Base-by-base conservation (phyloP, 2,888 invertebrate species). In the Pycnomerus fuliginosus region DNA sequence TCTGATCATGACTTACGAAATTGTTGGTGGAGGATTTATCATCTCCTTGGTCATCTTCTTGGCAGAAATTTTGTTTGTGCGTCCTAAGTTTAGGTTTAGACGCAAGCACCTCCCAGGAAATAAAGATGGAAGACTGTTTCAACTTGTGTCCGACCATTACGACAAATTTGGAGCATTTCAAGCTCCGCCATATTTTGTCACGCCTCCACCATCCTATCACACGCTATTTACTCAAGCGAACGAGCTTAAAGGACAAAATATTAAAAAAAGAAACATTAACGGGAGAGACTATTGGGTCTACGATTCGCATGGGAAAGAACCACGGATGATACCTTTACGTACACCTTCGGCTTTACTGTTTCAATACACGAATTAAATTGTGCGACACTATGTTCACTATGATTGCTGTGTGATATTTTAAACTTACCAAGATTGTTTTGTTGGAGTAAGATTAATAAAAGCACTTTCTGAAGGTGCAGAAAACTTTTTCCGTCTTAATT, bases 291-390 rank as follows among this genome's bases (percentile, higher is more conserved):
- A 89, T 68, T 84, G 84, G 70, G 80, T 87, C 0, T 76, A 81
- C 15, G 78, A 78, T 10, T 77, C 79, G 12, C 70, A 74, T 2
- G 76, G 74, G 41, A 75, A 74, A 35, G 80, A 79, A 12, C 80
- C 73, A n/a, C 79, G 82, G 53, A 73, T 90, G 43, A 80, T 90
- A 34, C 90, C 90, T 0, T 76, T 85, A 0, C 73, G 88, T 52
- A 79, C 85, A 2, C 87, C 89, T 0, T 89, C 90, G 0, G 87
- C 89, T 7, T 79, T 87, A 32, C 70, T 90, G 2, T 90, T 87
- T 71, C 83, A 84, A 49, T 80, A 77, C 57, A 70, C 76, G 7
- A 64, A 70, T 51, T 72, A 61, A 49, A 15, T 31, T 28, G n/a
- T n/a, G n/a, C 23, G 23, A 23, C n/a, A 3, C 20, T 20, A 20